Base-by-base conservation (phyloP, 1,140 invertebrate genomes). In the Leptopilina boulardi region DNA sequence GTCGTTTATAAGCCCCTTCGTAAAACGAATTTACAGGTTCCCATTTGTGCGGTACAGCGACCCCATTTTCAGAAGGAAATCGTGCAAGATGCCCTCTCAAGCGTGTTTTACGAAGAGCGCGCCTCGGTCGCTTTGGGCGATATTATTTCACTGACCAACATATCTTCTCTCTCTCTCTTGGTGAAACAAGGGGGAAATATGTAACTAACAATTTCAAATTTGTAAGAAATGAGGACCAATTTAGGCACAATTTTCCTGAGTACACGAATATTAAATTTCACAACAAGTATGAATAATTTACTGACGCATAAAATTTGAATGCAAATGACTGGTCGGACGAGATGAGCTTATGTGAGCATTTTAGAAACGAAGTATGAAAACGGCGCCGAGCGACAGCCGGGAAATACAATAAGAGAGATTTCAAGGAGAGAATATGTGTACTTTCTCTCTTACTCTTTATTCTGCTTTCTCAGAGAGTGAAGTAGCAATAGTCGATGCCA, bases 381-480 rank as follows among this genome's bases (percentile, higher is more conserved):
- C 51, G 82, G 82, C 82, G 79, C 79, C 82, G 77, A 74, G 77
- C 78, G 77, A 79, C 79, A 77, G 79, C 71, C 71, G 42, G 44
- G 77, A 77, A 79, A 78, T 76, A 80, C 82, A 83, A 82, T 80
- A 82, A 82, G 80, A 82, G 73, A 79, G 4, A n/a, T 0, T 78
- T 77, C 77, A 80, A 73, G 73, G 76, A 72, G 44, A 77, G 76
- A 74, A 78, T 76, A 76, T 78, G 75, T 78, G 76, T 75, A 78
- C 74, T 82, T 80, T 82, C 77, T 82, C 76, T 77, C 75, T 26
- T 71, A 47, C 34, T 78, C 47, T 11, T 26, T 54, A 44, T 73
- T 54, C 76, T 71, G 66, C 56, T 76, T 23, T 66, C 72, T 75
- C 75, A 44, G 51, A 19, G 59, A 30, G 59, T 77, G 71, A 51